A percentile compares a stretch with the other conserved stretches of the same genome.
Evolutionary conservation across 1,140 invertebrate genomes (phyloP).

Genomic region (Drosophila triauraria): DNA sequence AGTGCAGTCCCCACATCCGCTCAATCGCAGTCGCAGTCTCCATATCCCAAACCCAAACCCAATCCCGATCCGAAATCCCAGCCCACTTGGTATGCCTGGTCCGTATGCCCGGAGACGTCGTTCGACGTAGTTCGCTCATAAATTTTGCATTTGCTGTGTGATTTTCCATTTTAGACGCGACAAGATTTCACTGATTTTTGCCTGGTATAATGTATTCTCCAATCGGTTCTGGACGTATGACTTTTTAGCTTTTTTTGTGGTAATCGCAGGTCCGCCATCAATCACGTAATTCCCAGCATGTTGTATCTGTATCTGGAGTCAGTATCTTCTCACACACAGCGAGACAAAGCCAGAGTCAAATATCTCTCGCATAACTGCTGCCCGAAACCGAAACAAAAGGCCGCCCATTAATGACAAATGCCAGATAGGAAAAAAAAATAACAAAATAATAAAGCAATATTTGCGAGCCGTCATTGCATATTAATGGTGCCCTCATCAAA

Average conservation of each 20-base stretch:
- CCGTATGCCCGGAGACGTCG: slow-evolving; percentile 70
- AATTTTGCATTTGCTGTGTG: slow-evolving; percentile 70
- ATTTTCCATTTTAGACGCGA: slow-evolving; percentile 68
- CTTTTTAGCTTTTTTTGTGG: slow-evolving; percentile 38
- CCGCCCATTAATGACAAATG: slow-evolving; percentile 66
- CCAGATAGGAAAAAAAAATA: slow-evolving; percentile 26
- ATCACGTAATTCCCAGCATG: slow-evolving; percentile 79
- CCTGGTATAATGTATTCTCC: slow-evolving; percentile 31
- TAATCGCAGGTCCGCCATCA: slow-evolving; percentile 70
- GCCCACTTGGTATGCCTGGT: slow-evolving; percentile 71
- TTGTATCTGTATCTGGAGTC: slow-evolving; percentile 71
- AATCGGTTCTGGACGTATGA: slow-evolving; percentile 13
- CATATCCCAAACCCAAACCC: slow-evolving; percentile 6
- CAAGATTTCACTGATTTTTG: slow-evolving; percentile 54
- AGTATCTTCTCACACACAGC: slow-evolving; percentile 67
- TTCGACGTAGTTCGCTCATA: slow-evolving; percentile 75
- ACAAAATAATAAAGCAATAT: slow-evolving; percentile 42
- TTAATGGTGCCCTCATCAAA: slow-evolving; percentile 60
- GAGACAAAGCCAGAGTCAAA: slow-evolving; percentile 48
- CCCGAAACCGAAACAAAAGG: slow-evolving; percentile 57
- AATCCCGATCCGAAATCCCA: slow-evolving; percentile 23
- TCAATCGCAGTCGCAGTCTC: slow-evolving; percentile 22
- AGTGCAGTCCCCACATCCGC: slow-evolving; percentile 56
- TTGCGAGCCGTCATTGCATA: slow-evolving; percentile 51
- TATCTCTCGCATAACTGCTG: slow-evolving; percentile 33